A percentile compares a stretch with the other conserved stretches of the same genome.
Conservation (phyloP, 2,797 vertebrate species). For the Lutjanus campechanus region DNA sequence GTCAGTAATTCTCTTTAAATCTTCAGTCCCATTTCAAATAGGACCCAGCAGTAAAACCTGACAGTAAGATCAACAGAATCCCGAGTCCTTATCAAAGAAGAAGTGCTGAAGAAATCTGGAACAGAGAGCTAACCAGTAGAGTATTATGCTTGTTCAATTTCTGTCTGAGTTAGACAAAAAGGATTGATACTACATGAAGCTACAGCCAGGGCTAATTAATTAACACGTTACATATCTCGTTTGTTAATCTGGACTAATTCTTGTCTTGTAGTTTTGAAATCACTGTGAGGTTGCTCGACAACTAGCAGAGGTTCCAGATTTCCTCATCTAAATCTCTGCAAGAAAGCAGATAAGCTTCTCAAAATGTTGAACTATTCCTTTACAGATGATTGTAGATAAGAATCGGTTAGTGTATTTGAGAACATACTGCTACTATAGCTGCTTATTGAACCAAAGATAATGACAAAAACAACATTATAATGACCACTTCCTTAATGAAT, state of each 20-base stretch:
- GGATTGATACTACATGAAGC: no score
- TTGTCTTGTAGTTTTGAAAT: neutral
- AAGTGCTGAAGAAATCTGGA: no score
- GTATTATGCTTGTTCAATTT: no score
- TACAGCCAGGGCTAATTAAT: no score
- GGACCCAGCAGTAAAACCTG: no score
- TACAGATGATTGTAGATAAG: neutral
- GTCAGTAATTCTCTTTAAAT: no score
- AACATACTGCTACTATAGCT: neutral
- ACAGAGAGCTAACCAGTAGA: no score
- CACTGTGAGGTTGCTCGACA: neutral
- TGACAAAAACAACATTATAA: no score
- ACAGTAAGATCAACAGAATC: no score
- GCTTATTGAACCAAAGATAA: neutral
- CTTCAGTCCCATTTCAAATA: no score
- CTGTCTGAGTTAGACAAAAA: no score
- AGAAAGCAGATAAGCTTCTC: neutral
- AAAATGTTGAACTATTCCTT: neutral
- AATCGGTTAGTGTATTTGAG: neutral
- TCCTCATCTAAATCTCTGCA: neutral
- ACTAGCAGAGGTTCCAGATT: neutral
- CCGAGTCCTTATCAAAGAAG: no score
- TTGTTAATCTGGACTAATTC: neutral
- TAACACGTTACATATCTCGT: neutral
- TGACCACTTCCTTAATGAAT: constrained; percentile 12